These are phyloP conservation scores for Trididemnum clinides DNA, from an alignment of 23 tunicate species.

Conservation along the genomic window DNA sequence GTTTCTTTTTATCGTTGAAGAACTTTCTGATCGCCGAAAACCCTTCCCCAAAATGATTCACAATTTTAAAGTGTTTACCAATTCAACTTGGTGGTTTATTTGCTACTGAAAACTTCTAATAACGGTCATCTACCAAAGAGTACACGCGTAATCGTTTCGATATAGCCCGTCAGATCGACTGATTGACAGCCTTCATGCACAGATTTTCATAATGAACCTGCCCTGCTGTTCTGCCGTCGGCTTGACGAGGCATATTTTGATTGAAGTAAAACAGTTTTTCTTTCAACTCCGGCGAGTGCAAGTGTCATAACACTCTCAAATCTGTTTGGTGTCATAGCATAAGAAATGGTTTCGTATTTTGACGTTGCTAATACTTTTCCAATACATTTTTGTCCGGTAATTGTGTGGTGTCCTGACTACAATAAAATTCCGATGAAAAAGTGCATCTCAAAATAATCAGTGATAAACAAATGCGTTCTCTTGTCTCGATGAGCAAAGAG, in stretches of 20 bases:
- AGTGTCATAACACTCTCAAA: too few relatives aligned
- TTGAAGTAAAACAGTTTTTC: slow-evolving; percentile 79
- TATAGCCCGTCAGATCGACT: slow-evolving; percentile 92
- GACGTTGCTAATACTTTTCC: too few relatives aligned
- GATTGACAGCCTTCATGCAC: slow-evolving; percentile 99
- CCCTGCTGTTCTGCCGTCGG: slow-evolving; percentile 63
- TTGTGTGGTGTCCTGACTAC: too few relatives aligned
- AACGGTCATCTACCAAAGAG: slow-evolving; percentile 61
- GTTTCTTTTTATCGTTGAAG: too few relatives aligned
- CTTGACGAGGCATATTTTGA: slow-evolving; percentile 51
- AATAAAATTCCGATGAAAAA: too few relatives aligned
- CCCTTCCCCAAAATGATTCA: slow-evolving; percentile 50
- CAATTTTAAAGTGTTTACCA: slow-evolving; percentile 46
- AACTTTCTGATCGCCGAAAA: slow-evolving; percentile 66
- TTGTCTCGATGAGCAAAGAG: too few relatives aligned
- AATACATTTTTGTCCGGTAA: too few relatives aligned
- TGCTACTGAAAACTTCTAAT: slow-evolving; percentile 16
- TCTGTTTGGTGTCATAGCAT: too few relatives aligned
- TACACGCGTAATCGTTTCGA: slow-evolving; percentile 80
- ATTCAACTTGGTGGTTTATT: slow-evolving; percentile 79
- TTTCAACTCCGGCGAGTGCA: slow-evolving; percentile 82
- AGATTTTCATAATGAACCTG: slow-evolving; percentile 80
- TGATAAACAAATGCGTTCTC: too few relatives aligned
- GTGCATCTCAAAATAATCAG: too few relatives aligned
- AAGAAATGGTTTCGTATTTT: too few relatives aligned